Percentiles rank a stretch among this genome's conserved stretches.
Conservation (phyloP, 2,797 vertebrate species). For the Geotrypetes seraphini region DNA sequence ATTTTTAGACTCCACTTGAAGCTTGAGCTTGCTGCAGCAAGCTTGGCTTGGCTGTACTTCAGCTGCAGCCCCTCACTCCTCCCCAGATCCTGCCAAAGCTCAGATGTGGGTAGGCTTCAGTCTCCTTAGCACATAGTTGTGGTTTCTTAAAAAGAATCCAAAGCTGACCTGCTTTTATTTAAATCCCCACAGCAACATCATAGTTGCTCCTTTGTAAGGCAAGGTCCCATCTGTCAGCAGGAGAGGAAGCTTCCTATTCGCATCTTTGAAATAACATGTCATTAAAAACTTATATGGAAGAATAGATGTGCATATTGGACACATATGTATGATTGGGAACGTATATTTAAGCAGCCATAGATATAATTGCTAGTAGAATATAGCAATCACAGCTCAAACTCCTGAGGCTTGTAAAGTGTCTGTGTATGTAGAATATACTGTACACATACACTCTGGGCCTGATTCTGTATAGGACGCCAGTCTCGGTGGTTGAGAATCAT, state of each 20-base stretch:
- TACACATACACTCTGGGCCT: too few species aligned
- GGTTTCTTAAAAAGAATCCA: slow-evolving; percentile 70
- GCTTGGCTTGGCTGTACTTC: slow-evolving; percentile 57
- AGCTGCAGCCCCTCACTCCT: too few species aligned
- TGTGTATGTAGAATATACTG: too few species aligned
- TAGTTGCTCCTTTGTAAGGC: slow-evolving; percentile 2
- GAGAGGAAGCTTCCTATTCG: slow-evolving; percentile 31
- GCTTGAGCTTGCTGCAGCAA: slow-evolving; percentile 69
- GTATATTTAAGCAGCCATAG: too few species aligned
- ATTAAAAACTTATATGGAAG: too few species aligned
- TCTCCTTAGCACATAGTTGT: slow-evolving; percentile 75
- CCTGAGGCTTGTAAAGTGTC: too few species aligned
- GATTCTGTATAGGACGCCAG: too few species aligned
- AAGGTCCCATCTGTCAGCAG: slow-evolving; percentile 19
- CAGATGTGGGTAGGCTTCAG: slow-evolving; percentile 77
- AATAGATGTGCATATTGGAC: too few species aligned
- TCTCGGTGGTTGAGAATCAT: too few species aligned
- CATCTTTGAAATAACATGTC: slow-evolving; percentile 36
- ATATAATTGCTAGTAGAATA: too few species aligned
- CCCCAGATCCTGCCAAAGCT: slow-evolving; percentile 70
- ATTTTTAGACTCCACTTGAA: slow-evolving; percentile 60
- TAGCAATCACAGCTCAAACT: too few species aligned
- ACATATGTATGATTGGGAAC: too few species aligned
- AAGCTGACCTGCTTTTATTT: slow-evolving; percentile 58
- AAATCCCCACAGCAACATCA: slow-evolving; percentile 32